A percentile compares a stretch with the other conserved stretches of the same genome.
These are phyloP conservation scores for Trichacis sp. DNA, from an alignment of 2,888 invertebrate species.

Conservation along the genomic window DNA sequence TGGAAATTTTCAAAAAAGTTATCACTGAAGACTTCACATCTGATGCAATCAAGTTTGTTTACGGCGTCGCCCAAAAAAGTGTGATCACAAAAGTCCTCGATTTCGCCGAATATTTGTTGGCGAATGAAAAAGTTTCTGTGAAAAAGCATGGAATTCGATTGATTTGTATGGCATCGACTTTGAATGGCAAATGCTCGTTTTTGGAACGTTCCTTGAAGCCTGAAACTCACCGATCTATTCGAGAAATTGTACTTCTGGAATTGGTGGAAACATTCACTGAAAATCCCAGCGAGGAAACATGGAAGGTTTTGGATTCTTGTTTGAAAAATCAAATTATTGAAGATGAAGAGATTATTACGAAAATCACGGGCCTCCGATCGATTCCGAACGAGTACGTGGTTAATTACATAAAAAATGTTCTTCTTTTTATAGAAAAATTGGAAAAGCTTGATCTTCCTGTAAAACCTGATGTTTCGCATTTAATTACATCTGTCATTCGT, in stretches of 20 bases:
- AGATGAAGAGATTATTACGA: no score
- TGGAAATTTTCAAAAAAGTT: slow-evolving; percentile 32
- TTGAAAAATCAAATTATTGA: slow-evolving; percentile 45
- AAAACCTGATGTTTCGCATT: no score
- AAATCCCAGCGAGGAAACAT: slow-evolving; percentile 37
- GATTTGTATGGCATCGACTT: slow-evolving; percentile 43
- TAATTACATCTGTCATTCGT: no score
- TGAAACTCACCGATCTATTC: slow-evolving; percentile 51
- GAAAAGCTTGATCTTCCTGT: no score
- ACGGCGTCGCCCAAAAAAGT: slow-evolving; percentile 43
- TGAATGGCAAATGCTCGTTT: slow-evolving; percentile 33
- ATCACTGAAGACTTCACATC: slow-evolving; percentile 28
- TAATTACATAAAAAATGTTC: slow-evolving; percentile 33
- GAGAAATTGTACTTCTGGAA: slow-evolving; percentile 47
- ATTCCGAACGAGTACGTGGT: slow-evolving; percentile 44
- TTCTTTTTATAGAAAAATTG: no score
- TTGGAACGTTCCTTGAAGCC: slow-evolving; percentile 38
- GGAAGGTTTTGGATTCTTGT: slow-evolving; percentile 42
- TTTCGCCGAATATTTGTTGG: slow-evolving; percentile 45
- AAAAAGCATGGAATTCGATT: slow-evolving; percentile 59
- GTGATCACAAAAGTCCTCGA: slow-evolving; percentile 40
- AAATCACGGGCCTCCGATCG: background rate
- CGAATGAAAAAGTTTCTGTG: slow-evolving; percentile 50
- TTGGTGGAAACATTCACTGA: slow-evolving; percentile 36
- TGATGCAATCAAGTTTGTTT: background rate